Base-by-base conservation (phyloP, 2,888 invertebrate species). In the Romanomermis culicivorax region DNA sequence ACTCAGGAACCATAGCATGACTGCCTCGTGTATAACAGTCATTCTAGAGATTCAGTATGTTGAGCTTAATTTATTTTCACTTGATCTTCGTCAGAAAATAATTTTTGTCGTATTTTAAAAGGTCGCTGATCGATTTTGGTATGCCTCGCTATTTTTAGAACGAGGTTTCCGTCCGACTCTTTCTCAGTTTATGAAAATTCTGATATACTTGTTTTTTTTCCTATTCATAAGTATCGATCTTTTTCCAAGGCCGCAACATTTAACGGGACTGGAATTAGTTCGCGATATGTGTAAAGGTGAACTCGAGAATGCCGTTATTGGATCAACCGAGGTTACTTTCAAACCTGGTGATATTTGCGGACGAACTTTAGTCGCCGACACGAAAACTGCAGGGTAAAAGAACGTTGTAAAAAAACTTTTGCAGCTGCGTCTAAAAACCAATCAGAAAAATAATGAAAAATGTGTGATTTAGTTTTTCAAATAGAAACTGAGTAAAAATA, bases 371-470 rank as follows among this genome's bases (percentile, higher is more conserved):
- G 66, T 71, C 27, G 82, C 81, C 2, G 80, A 83, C 60, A 80
- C 81, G 0, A 76, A 78, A 61, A 89, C 88, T 47, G 88, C 89
- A 27, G 89, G 87, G 78, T 82, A 68, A 65, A 69, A 58, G 27
- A 4, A 17, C 1, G 25, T 49, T 26, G n/a, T n/a, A n/a, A n/a
- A n/a, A 29, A 29, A 27, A 47, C 29, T 26, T 2, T 17, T 17
- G 42, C 2, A n/a, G 14, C 29, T 47, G 42, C n/a, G n/a, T n/a
- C n/a, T n/a, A n/a, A n/a, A n/a, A n/a, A n/a, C n/a, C n/a, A n/a
- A n/a, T n/a, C n/a, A n/a, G n/a, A n/a, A n/a, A n/a, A n/a, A n/a
- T n/a, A n/a, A n/a, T n/a, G n/a, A n/a, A n/a, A n/a, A n/a, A n/a
- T n/a, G n/a, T n/a, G n/a, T n/a, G n/a, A n/a, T n/a, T n/a, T n/a